Evolutionary conservation across 2,113 vertebrate species (phyloP).

Genomic region (Monopterus albus): DNA sequence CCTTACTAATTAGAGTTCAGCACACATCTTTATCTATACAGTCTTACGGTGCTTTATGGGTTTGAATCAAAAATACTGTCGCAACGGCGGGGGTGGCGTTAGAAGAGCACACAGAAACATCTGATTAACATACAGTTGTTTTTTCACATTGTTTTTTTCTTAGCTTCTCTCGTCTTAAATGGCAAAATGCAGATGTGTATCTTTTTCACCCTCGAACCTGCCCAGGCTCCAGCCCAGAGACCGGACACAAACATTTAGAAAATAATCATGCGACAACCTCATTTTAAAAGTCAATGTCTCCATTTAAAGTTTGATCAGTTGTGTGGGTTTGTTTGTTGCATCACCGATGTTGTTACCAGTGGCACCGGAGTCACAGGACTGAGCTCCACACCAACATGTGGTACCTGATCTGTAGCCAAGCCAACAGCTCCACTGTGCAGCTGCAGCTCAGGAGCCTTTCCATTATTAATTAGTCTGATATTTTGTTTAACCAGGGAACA

Average conservation of each 20-base stretch:
- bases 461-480: neutral
- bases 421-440: neutral
- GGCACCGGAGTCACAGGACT: too few relatives aligned
- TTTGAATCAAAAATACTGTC: too few relatives aligned
- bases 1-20: too few relatives aligned
- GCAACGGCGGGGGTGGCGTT: too few relatives aligned
- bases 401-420: too few relatives aligned
- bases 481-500: too few relatives aligned
- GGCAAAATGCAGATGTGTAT: constrained; percentile 44
- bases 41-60: too few relatives aligned
- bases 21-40: too few relatives aligned
- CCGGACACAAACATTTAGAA: neutral
- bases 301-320: constrained; percentile 20
- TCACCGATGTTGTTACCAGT: too few relatives aligned
- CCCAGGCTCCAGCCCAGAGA: constrained; percentile 53
- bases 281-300: neutral
- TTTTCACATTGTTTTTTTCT: constrained; percentile 44
- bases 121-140: constrained; percentile 49
- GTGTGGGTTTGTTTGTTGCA: too few relatives aligned
- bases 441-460: neutral
- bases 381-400: too few relatives aligned
- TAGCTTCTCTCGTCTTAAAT: constrained; percentile 34
- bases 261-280: neutral
- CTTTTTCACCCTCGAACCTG: constrained; percentile 49
- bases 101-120: too few relatives aligned